Evolutionary conservation across 2,113 vertebrate species (phyloP).

Genomic region (Hydropotes inermis): DNA sequence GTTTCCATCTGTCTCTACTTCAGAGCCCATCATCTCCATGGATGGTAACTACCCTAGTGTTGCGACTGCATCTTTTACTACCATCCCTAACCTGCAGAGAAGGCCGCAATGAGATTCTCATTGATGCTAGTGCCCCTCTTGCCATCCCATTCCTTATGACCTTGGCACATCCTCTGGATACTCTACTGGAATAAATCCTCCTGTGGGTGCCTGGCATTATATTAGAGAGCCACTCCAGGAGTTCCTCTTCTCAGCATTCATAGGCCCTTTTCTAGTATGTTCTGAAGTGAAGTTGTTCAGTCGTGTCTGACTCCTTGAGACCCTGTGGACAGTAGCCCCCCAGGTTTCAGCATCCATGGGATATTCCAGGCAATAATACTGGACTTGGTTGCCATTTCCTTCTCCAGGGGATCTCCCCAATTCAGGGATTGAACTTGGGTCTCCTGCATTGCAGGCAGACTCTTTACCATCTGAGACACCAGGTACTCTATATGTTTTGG

Average conservation of each 20-base stretch:
- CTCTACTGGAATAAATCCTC: not conserved
- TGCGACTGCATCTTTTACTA: not conserved
- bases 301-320: fast-evolving
- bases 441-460: not conserved
- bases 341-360: not conserved
- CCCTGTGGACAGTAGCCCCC: not conserved
- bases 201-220: not conserved
- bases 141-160: not conserved
- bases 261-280: not conserved
- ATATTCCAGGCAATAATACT: not conserved
- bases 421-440: not conserved
- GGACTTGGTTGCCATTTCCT: not conserved
- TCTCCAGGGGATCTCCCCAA: fast-evolving
- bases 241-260: too few relatives aligned
- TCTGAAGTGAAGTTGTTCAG: not conserved
- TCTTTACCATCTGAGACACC: not conserved
- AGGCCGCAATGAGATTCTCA: not conserved
- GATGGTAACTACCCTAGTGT: not conserved
- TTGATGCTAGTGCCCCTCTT: not conserved
- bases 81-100: not conserved
- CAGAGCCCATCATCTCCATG: too few relatives aligned
- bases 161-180: not conserved
- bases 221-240: not conserved
- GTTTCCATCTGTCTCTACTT: not conserved
- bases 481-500: not conserved